phyloP scores from a whole-genome alignment of 2,113 vertebrate genomes.

The Chitala chitala region DNA sequence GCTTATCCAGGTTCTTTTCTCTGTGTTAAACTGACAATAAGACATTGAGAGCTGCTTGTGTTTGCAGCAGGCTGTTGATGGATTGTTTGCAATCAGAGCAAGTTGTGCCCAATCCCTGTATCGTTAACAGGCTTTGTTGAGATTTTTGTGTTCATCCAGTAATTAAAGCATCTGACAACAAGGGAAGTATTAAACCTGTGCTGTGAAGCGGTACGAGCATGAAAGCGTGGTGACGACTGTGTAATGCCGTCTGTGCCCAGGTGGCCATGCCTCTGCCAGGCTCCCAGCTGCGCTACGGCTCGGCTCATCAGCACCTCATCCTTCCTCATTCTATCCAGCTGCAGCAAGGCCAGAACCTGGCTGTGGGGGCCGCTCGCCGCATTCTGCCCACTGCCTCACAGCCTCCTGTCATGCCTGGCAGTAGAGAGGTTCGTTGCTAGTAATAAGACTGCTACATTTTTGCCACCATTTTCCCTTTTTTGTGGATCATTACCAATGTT shows the following conservation, averaged over 20 bases:
- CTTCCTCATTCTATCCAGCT: conserved; percentile 95
- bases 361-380: conserved; percentile 82
- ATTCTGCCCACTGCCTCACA: conserved; percentile 87
- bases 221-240: too few relatives aligned
- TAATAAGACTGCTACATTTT: background rate
- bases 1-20: conserved; percentile 80
- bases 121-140: too few relatives aligned
- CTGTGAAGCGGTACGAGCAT: too few relatives aligned
- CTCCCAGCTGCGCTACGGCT: conserved; percentile 90
- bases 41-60: background rate
- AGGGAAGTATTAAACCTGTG: too few relatives aligned
- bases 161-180: too few relatives aligned
- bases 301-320: conserved; percentile 92
- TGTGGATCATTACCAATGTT: background rate
- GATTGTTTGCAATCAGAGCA: too few relatives aligned
- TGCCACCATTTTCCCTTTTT: background rate
- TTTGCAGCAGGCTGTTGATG: too few relatives aligned
- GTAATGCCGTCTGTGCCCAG: conserved; percentile 49
- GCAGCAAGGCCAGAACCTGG: conserved; percentile 88
- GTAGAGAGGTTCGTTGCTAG: conserved; percentile 74
- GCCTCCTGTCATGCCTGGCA: conserved; percentile 74
- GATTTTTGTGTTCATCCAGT: too few relatives aligned
- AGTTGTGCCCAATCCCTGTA: too few relatives aligned
- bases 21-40: too few relatives aligned
- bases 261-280: conserved; percentile 92